These are phyloP conservation scores for Drosophila nannoptera DNA, from an alignment of 1,140 invertebrate species.

Conservation along the genomic window DNA sequence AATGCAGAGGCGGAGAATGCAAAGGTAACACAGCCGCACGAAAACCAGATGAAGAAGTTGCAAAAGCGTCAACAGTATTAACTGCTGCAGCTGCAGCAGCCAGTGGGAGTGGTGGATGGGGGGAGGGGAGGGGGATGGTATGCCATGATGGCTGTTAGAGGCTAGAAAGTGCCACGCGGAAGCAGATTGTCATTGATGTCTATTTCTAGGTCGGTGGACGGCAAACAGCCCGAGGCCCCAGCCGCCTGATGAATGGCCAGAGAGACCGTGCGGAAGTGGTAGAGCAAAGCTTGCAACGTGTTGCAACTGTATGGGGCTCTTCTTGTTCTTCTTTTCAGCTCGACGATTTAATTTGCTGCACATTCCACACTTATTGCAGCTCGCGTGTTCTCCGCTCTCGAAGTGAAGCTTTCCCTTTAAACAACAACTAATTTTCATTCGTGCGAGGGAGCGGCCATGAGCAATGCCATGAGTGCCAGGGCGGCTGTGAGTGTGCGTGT, in stretches of 20 bases:
- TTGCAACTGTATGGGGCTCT: conserved; percentile 8
- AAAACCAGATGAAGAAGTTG: conserved; percentile 50
- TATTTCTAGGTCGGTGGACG: conserved; percentile 61
- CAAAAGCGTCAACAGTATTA: conserved; percentile 32
- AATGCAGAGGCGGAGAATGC: conserved; percentile 62
- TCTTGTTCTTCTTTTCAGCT: not conserved
- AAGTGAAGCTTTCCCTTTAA: conserved; percentile 23
- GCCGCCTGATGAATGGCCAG: not conserved
- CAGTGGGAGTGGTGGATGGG: not conserved
- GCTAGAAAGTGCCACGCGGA: conserved; percentile 46
- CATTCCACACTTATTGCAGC: conserved; percentile 60
- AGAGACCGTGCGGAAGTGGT: conserved; percentile 54
- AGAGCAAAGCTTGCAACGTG: conserved; percentile 19
- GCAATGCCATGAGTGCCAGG: too few species aligned
- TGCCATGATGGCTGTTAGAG: conserved; percentile 15
- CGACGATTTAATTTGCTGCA: conserved; percentile 63
- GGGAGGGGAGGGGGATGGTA: not conserved
- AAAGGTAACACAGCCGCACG: conserved; percentile 26
- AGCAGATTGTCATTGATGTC: conserved; percentile 62
- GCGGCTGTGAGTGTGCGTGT: too few species aligned
- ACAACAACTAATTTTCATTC: too few species aligned
- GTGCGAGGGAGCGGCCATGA: too few species aligned
- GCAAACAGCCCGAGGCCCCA: conserved; percentile 32
- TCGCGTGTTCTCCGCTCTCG: conserved; percentile 50
- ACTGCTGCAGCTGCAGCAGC: conserved; percentile 23